Evolutionary conservation across 2,113 vertebrate genomes (phyloP).

Genomic region (Oncorhynchus nerka): DNA sequence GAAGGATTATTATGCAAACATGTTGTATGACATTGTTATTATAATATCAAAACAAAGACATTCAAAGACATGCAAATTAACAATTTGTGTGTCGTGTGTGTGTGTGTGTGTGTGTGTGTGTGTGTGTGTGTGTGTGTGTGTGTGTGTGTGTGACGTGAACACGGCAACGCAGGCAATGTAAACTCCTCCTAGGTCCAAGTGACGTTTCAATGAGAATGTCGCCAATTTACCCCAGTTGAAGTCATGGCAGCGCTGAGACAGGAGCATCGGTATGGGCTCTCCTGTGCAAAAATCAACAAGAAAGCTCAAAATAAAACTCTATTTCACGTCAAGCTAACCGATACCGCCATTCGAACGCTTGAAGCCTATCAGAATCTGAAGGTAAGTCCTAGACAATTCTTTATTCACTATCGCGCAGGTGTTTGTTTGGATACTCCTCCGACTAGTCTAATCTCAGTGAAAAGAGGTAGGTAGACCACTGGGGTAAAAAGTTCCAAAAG

Average conservation of each 20-base stretch:
- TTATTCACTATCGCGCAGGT: slow-evolving; percentile 11
- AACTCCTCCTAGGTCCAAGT: slow-evolving; percentile 58
- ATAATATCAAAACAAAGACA: too few relatives aligned
- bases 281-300: slow-evolving; percentile 75
- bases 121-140: slow-evolving; percentile 7
- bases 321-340: slow-evolving; percentile 80
- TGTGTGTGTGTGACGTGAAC: slow-evolving; percentile 14
- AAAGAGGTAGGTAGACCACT: slow-evolving; percentile 12
- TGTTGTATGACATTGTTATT: not conserved
- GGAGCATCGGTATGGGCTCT: slow-evolving; percentile 79
- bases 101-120: not conserved
- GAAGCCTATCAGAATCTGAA: slow-evolving; percentile 79
- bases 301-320: slow-evolving; percentile 71
- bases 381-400: slow-evolving; percentile 63
- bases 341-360: slow-evolving; percentile 80
- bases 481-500: slow-evolving; percentile 2
- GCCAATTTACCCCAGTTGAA: slow-evolving; percentile 67
- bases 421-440: not conserved
- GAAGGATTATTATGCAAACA: not conserved
- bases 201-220: slow-evolving; percentile 69
- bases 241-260: slow-evolving; percentile 82
- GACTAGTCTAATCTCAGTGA: slow-evolving; percentile 9
- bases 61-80: too few relatives aligned
- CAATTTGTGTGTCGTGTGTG: too few relatives aligned
- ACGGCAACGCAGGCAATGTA: not conserved